Conservation (phyloP, 2,888 invertebrate species). For the Microctonus brassicae region DNA sequence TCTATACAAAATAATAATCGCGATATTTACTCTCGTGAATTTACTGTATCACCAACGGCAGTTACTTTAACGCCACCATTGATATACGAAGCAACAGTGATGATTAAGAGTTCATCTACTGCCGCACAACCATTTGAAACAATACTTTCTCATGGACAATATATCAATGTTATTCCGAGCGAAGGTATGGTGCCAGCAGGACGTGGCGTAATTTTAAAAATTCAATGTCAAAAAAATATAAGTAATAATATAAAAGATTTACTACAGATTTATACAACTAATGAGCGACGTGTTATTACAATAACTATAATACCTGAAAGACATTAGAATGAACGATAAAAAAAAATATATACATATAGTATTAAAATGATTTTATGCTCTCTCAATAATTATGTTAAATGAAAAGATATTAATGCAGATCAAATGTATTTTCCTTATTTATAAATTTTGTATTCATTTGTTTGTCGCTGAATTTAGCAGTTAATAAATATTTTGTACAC, state of each 20-base stretch:
- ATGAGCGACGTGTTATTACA: conserved; percentile 52
- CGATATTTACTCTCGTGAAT: conserved; percentile 41
- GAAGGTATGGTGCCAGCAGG: conserved; percentile 59
- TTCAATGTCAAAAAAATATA: conserved; percentile 53
- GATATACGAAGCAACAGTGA: conserved; percentile 51
- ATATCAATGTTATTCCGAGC: conserved; percentile 53
- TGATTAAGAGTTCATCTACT: conserved; percentile 49
- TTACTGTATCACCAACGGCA: conserved; percentile 49
- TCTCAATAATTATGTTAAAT: not conserved
- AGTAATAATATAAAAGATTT: conserved; percentile 48
- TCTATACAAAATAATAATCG: conserved; percentile 6
- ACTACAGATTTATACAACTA: conserved; percentile 56
- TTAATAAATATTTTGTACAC: not conserved
- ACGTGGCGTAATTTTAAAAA: conserved; percentile 52
- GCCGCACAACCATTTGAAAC: conserved; percentile 57
- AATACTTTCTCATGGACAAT: conserved; percentile 48
- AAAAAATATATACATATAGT: not conserved
- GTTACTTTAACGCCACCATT: conserved; percentile 52
- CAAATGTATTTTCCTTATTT: not conserved
- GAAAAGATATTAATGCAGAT: not conserved
- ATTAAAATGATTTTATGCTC: not conserved
- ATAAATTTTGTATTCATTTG: not conserved
- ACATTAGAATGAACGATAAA: not conserved
- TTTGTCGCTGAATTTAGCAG: not conserved
- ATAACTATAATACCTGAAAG: conserved; percentile 39